These are phyloP conservation scores for Gopherus evgoodei DNA, from an alignment of 2,113 vertebrate genomes.

Conservation along the genomic window DNA sequence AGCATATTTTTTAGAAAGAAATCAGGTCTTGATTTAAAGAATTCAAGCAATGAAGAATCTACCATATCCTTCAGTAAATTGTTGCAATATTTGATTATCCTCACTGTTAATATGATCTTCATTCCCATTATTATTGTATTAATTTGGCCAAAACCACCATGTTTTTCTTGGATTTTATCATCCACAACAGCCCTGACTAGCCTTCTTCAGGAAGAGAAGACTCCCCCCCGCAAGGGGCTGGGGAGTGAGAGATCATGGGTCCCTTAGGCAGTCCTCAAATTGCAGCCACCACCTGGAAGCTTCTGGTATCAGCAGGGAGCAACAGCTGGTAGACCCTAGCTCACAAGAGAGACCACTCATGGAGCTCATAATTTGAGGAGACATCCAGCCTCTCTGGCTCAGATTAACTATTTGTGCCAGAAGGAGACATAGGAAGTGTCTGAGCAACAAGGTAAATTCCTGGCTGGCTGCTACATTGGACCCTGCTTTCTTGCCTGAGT, in stretches of 20 bases:
- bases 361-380: background rate
- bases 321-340: background rate
- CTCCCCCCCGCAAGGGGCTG: background rate
- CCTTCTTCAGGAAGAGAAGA: background rate
- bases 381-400: background rate
- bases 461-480: background rate
- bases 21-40: background rate
- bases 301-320: background rate
- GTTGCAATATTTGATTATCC: background rate
- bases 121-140: background rate
- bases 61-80: background rate
- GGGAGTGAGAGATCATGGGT: too few species aligned
- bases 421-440: background rate
- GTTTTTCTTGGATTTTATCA: background rate
- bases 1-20: background rate
- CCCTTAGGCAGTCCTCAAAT: background rate
- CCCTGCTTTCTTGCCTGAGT: background rate
- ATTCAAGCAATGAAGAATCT: background rate
- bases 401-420: background rate
- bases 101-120: background rate
- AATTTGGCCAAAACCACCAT: background rate
- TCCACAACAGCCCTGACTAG: background rate
- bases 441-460: background rate
- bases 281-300: background rate
- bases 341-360: background rate